Evolutionary conservation across 2,888 invertebrate genomes (phyloP), one percentile per base, ranked within the genome.

Genomic region (Sarcophaga rosellei): DNA sequence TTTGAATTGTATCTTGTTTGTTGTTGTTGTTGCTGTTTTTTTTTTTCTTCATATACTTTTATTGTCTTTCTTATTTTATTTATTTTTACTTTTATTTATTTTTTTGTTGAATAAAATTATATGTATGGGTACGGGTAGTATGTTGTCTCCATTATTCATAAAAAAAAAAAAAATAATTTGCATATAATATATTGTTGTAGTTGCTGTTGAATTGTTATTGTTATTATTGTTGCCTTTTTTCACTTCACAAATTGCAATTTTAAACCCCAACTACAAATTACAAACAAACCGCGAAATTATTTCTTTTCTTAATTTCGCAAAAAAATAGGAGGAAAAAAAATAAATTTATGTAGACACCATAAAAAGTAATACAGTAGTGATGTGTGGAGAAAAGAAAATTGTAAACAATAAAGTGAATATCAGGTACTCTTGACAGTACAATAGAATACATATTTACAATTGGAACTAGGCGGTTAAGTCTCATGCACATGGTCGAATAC

Each of bases 201-300:
- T 61, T 73, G 66, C 45, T 15, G 57, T 20, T 63, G 53, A 47
- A 47, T 53, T 35, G 35, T 35, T 35, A 35, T 35, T 35, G 35
- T 35, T 35, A 35, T 35, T 35, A 35, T 35, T 35, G 35, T 35
- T 35, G 35, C 35, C 74, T 59, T 63, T 73, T 65, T 81, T 4
- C 17, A 45, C 44, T 63, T 35, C 47, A 11, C 63, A 61, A 47
- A 78, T 53, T 81, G 76, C 76, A 83, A 66, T 73, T 80, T 47
- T 76, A 79, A 86, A 53, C 76, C 76, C 62, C 62, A 79, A 75
- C 76, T 73, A 63, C 68, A 86, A 86, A 73, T 86, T 82, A 86
- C 70, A 82, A 83, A 63, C 76, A 76, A 79, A 83, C 80, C 76
- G 86, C 86, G 79, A 80, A 79, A 80, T 68, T 76, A 63, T 68